These are phyloP conservation scores for Ophioderma brevispina DNA, from an alignment of 35 echinoderm and acorn worm species.

Conservation along the genomic window DNA sequence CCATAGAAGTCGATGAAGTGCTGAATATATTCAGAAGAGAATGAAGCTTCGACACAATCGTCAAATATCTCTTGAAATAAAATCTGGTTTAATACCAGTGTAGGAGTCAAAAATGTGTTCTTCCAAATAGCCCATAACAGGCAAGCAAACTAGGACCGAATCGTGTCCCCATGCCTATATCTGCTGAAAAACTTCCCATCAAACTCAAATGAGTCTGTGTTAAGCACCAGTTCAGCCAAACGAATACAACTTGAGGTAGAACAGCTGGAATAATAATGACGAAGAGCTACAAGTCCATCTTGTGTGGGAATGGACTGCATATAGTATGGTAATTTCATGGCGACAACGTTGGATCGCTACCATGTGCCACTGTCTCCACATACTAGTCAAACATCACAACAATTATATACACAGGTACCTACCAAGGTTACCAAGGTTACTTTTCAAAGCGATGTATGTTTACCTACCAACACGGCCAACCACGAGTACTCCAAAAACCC, in stretches of 20 bases:
- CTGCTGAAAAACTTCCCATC: not conserved
- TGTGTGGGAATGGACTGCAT: not conserved
- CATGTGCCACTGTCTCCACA: too few species aligned
- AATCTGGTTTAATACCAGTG: not conserved
- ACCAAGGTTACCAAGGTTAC: too few species aligned
- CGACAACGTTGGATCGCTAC: too few species aligned
- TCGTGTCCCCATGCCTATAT: not conserved
- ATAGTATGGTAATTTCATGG: not conserved
- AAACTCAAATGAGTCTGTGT: conserved; percentile 7
- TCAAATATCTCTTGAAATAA: conserved; percentile 22
- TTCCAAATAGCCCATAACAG: conserved; percentile 1
- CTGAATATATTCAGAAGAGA: not conserved
- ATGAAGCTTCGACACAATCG: not conserved
- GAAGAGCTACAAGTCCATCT: not conserved
- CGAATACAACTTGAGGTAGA: not conserved
- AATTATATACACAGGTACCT: too few species aligned
- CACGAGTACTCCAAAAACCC: too few species aligned
- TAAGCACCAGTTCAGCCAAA: not conserved
- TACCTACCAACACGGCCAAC: too few species aligned
- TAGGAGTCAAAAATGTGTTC: not conserved
- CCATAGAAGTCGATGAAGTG: not conserved
- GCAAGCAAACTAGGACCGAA: conserved; percentile 15
- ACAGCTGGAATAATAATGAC: not conserved
- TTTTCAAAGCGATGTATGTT: too few species aligned
- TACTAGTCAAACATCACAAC: too few species aligned